These are phyloP conservation scores for Myotis planiceps DNA, from an alignment of 2,797 vertebrate species.

Conservation along the genomic window DNA sequence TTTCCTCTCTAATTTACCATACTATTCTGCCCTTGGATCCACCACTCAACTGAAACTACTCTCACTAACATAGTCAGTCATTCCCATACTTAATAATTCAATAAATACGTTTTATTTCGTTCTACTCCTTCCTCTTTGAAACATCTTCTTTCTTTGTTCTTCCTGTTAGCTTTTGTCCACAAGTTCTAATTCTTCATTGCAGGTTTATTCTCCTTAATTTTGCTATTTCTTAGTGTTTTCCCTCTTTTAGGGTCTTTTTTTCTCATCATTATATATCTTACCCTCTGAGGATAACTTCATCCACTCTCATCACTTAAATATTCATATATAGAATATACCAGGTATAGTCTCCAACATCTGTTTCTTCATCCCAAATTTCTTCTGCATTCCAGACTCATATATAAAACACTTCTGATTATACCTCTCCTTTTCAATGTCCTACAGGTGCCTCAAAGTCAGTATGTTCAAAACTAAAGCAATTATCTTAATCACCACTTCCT, in stretches of 20 bases:
- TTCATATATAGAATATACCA: neutral
- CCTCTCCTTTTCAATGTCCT: neutral
- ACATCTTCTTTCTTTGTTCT: neutral
- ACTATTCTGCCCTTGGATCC: neutral
- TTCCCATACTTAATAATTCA: neutral
- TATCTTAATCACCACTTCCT: neutral
- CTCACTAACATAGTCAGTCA: neutral
- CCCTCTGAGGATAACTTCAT: neutral
- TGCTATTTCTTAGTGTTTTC: neutral
- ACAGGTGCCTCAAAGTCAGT: neutral
- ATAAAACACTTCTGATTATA: neutral
- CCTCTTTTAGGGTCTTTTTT: neutral
- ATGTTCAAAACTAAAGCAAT: constrained; percentile 19
- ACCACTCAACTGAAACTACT: neutral
- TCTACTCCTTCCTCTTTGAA: neutral
- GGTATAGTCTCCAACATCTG: neutral
- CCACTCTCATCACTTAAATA: neutral
- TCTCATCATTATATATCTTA: neutral
- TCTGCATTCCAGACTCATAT: neutral
- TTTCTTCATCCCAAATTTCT: neutral
- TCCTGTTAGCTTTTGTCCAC: neutral
- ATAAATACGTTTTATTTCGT: neutral
- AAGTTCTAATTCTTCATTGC: neutral
- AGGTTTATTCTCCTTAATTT: neutral
- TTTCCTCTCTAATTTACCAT: neutral